A percentile compares a stretch with the other conserved stretches of the same genome.
phyloP scores from a whole-genome alignment of 2,113 vertebrate species.

The Xiphorhynchus elegans region DNA sequence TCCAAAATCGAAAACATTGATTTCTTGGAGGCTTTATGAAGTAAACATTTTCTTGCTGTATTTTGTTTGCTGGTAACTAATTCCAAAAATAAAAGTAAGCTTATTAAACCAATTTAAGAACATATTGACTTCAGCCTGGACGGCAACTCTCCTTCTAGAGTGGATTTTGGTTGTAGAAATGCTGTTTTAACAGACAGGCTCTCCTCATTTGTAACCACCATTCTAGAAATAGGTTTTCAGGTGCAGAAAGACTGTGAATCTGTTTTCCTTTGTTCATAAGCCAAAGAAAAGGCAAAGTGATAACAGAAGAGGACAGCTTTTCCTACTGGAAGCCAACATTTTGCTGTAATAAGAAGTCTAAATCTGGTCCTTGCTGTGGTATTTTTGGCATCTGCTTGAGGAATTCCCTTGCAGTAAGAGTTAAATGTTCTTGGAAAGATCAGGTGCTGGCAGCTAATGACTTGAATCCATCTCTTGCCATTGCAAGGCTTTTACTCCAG shows the following conservation, averaged over 20 bases:
- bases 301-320: neutral
- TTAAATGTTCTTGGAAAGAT: constrained; percentile 23
- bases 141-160: neutral
- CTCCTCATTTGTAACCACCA: neutral
- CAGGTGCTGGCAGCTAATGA: neutral
- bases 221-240: neutral
- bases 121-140: neutral
- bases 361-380: neutral
- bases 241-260: neutral
- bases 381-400: neutral
- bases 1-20: constrained; percentile 32
- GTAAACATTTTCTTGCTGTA: constrained; percentile 27
- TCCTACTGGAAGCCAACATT: neutral
- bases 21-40: constrained; percentile 37
- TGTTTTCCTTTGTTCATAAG: neutral
- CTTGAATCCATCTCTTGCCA: neutral
- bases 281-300: neutral
- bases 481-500: neutral
- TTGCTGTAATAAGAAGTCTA: neutral
- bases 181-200: neutral
- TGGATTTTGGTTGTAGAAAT: neutral
- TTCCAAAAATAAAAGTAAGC: constrained; percentile 18
- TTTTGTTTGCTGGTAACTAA: constrained; percentile 17
- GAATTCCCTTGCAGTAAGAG: constrained; percentile 24
- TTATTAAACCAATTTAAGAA: constrained; percentile 30